phyloP scores from a whole-genome alignment of 2,888 invertebrate species.

The Hypomecis punctinalis region DNA sequence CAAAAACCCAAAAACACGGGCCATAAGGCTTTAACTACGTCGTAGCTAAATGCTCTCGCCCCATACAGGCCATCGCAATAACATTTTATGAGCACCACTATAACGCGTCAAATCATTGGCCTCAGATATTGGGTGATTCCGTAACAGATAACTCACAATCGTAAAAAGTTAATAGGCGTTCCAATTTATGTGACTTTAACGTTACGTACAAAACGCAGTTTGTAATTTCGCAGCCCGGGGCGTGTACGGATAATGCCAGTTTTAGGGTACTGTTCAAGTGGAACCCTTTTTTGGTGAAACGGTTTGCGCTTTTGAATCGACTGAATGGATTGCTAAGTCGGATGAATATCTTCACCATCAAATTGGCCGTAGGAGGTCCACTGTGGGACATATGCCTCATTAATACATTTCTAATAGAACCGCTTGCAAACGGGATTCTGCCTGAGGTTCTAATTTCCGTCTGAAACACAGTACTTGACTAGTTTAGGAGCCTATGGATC shows the following conservation, averaged over 20 bases:
- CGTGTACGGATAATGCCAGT: constrained; percentile 36
- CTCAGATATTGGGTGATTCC: constrained; percentile 46
- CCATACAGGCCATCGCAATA: constrained; percentile 27
- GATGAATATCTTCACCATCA: too few species aligned
- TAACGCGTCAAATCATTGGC: constrained; percentile 49
- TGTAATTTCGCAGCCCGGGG: constrained; percentile 47
- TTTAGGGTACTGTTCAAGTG: constrained; percentile 44
- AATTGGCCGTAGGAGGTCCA: too few species aligned
- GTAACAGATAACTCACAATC: constrained; percentile 49
- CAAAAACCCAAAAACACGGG: constrained; percentile 11
- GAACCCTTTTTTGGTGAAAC: constrained; percentile 36
- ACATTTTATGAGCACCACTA: constrained; percentile 39
- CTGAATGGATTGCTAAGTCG: constrained; percentile 31
- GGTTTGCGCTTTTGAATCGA: constrained; percentile 34
- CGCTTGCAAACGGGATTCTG: too few species aligned
- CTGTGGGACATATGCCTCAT: neutral
- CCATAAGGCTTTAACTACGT: constrained; percentile 26
- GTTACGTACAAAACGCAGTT: constrained; percentile 51
- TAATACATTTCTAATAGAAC: too few species aligned
- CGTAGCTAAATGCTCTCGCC: constrained; percentile 28
- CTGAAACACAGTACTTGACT: too few species aligned
- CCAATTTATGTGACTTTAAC: constrained; percentile 54
- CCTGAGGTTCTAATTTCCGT: too few species aligned
- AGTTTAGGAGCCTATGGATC: too few species aligned
- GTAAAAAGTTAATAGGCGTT: constrained; percentile 55